These are phyloP conservation scores for Arrhopalites spinosus DNA, from an alignment of 2,888 invertebrate genomes.

Conservation along the genomic window DNA sequence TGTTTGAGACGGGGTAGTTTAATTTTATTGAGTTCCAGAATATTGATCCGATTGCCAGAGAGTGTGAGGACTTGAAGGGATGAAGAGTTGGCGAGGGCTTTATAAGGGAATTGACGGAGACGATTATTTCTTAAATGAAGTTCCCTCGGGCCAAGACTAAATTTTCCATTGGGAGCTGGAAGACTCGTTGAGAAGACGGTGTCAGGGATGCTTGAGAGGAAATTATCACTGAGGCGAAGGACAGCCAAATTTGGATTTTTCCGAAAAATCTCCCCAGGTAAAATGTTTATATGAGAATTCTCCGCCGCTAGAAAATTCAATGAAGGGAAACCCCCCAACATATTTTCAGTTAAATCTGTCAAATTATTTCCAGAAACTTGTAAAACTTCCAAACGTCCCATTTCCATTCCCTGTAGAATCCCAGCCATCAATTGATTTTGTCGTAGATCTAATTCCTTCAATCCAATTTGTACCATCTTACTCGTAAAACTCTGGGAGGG, in stretches of 20 bases:
- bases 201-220: slow-evolving; percentile 70
- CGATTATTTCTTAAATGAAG: slow-evolving; percentile 74
- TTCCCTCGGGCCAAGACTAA: slow-evolving; percentile 66
- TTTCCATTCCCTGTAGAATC: slow-evolving; percentile 49
- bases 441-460: slow-evolving; percentile 54
- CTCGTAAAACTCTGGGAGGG: slow-evolving; percentile 1
- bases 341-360: slow-evolving; percentile 70
- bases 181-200: slow-evolving; percentile 66
- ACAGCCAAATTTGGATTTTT: slow-evolving; percentile 78
- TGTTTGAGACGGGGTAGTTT: slow-evolving; percentile 75
- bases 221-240: slow-evolving; percentile 75
- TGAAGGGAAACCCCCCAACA: slow-evolving; percentile 77
- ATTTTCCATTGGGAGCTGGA: slow-evolving; percentile 8
- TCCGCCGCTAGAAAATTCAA: slow-evolving; percentile 74
- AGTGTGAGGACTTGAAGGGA: slow-evolving; percentile 71
- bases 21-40: slow-evolving; percentile 76
- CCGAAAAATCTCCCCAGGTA: slow-evolving; percentile 73
- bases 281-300: slow-evolving; percentile 69
- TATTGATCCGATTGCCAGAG: slow-evolving; percentile 60
- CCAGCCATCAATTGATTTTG: slow-evolving; percentile 51
- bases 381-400: slow-evolving; percentile 63
- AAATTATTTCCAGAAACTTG: slow-evolving; percentile 80
- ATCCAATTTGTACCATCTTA: slow-evolving; percentile 42
- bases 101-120: slow-evolving; percentile 78
- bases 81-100: slow-evolving; percentile 74